phyloP scores from a whole-genome alignment of 2,888 invertebrate species.

The Troilus luridus region DNA sequence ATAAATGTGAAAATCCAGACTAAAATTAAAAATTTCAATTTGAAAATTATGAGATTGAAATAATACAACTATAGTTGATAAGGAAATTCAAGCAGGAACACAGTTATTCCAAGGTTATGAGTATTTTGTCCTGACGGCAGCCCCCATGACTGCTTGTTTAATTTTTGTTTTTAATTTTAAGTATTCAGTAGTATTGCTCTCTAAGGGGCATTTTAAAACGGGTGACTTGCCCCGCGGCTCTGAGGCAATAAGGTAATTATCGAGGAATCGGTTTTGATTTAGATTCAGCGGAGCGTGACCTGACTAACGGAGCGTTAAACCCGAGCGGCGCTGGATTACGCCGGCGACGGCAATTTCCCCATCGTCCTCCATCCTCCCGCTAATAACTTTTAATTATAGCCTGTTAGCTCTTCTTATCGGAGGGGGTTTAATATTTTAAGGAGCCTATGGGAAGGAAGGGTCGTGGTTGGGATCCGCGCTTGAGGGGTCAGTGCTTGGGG shows the following conservation, averaged over 20 bases:
- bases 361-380: neutral
- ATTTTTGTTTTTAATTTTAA: too few relatives aligned
- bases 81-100: too few relatives aligned
- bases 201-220: neutral
- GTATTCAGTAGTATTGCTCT: too few relatives aligned
- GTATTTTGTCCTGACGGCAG: too few relatives aligned
- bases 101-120: too few relatives aligned
- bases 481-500: neutral
- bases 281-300: neutral
- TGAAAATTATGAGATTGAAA: too few relatives aligned
- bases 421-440: neutral
- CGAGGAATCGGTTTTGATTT: constrained; percentile 16
- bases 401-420: neutral
- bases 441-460: neutral
- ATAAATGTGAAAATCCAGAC: too few relatives aligned
- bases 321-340: neutral
- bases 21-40: too few relatives aligned
- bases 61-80: too few relatives aligned
- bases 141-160: too few relatives aligned
- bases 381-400: constrained; percentile 9
- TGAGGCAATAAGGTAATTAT: constrained; percentile 7
- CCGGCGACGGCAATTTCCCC: neutral
- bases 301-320: neutral
- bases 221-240: neutral
- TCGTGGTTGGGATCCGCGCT: neutral